Conservation (phyloP, 2,888 invertebrate genomes). For the Drosophila antonietae region DNA sequence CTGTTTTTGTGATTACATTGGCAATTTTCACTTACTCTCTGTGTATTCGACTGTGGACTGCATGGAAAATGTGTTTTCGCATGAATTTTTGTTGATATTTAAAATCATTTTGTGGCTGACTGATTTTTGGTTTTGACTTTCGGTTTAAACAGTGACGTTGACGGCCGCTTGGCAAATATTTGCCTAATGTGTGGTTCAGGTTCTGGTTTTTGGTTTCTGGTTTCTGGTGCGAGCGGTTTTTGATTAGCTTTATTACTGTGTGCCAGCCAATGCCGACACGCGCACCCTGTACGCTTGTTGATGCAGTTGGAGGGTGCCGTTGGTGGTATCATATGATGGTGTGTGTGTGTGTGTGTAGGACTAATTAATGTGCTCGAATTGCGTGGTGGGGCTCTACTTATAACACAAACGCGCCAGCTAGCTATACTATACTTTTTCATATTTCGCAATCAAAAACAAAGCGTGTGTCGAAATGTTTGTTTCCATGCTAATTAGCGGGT, state of each 20-base stretch:
- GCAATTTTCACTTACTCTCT: slow-evolving; percentile 20
- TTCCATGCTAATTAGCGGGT: slow-evolving; percentile 79
- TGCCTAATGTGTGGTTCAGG: slow-evolving; percentile 74
- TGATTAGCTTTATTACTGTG: slow-evolving; percentile 79
- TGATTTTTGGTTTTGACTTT: slow-evolving; percentile 55
- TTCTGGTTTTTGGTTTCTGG: slow-evolving; percentile 48
- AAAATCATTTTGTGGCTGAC: slow-evolving; percentile 75
- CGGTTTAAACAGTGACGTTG: slow-evolving; percentile 27
- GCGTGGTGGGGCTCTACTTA: slow-evolving; percentile 41
- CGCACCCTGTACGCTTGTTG: slow-evolving; percentile 9
- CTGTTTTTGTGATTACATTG: slow-evolving; percentile 53
- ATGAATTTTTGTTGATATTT: slow-evolving; percentile 73
- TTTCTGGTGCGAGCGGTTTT: slow-evolving; percentile 64
- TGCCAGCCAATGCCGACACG: slow-evolving; percentile 47
- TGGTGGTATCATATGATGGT: slow-evolving; percentile 4
- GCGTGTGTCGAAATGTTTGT: slow-evolving; percentile 51
- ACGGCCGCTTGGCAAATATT: slow-evolving; percentile 69
- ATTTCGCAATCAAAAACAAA: slow-evolving; percentile 44
- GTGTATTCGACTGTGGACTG: not conserved
- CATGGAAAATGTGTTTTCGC: slow-evolving; percentile 48
- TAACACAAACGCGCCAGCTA: slow-evolving; percentile 38
- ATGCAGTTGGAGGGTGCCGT: not conserved
- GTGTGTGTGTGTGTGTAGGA: slow-evolving; percentile 40
- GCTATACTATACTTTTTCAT: slow-evolving; percentile 48
- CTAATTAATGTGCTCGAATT: slow-evolving; percentile 76